phyloP scores from a whole-genome alignment of 2,797 vertebrate species.

The Pipistrellus pygmaeus region DNA sequence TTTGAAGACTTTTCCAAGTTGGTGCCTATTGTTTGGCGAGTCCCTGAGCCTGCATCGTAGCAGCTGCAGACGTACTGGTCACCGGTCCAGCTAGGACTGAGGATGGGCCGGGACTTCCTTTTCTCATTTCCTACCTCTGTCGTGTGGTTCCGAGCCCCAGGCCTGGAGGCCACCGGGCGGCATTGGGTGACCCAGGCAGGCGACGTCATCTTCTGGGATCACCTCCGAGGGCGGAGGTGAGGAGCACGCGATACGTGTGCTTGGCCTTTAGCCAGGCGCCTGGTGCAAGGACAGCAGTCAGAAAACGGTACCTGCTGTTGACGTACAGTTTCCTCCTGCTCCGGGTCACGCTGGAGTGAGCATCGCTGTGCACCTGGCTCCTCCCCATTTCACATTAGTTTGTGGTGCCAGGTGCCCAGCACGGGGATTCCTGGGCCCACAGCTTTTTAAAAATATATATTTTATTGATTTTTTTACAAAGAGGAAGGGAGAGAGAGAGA shows the following conservation, averaged over 20 bases:
- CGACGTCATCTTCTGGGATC: neutral
- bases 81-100: neutral
- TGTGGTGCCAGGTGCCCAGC: neutral
- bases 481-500: too few relatives aligned
- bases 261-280: neutral
- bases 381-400: neutral
- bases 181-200: neutral
- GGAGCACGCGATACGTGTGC: neutral
- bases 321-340: neutral
- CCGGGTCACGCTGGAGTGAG: neutral
- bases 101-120: conserved; percentile 37
- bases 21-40: neutral
- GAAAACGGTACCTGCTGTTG: neutral
- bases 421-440: neutral
- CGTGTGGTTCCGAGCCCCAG: neutral
- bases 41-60: neutral
- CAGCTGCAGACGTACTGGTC: neutral
- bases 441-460: too few relatives aligned
- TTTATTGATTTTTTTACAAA: too few relatives aligned
- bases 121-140: neutral
- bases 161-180: neutral
- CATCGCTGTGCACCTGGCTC: neutral
- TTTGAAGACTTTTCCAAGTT: conserved; percentile 16
- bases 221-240: neutral
- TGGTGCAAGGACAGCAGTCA: neutral